Evolutionary conservation across 2,888 invertebrate genomes (phyloP).

Genomic region (Coenonympha glycerion): DNA sequence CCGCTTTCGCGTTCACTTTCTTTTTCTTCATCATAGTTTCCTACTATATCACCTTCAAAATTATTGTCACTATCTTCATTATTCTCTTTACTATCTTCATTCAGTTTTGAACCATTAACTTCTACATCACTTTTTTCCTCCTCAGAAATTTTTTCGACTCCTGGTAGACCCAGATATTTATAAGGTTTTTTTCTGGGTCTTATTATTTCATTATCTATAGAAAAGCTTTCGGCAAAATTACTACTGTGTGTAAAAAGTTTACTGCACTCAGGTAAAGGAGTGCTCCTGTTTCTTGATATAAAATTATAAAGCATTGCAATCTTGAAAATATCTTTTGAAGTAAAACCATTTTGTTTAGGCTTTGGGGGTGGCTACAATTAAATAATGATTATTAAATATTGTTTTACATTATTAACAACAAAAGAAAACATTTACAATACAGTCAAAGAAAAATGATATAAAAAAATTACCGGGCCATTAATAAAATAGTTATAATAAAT

Average conservation of each 20-base stretch:
- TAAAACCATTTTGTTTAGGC: constrained; percentile 31
- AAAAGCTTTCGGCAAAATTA: no score
- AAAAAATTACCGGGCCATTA: background rate
- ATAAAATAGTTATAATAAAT: background rate
- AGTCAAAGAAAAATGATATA: no score
- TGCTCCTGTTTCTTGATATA: constrained; percentile 34
- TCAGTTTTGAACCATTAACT: background rate
- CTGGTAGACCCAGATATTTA: constrained; percentile 28
- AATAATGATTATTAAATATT: background rate
- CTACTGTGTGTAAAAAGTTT: constrained; percentile 42
- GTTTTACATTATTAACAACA: no score
- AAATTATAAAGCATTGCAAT: constrained; percentile 51
- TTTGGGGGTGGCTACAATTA: constrained; percentile 5
- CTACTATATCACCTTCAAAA: no score
- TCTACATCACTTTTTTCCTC: background rate
- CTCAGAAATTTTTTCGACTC: background rate
- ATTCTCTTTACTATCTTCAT: background rate
- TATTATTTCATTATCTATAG: no score
- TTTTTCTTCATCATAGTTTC: no score
- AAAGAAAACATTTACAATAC: no score
- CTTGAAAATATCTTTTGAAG: constrained; percentile 44
- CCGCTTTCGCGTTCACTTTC: background rate
- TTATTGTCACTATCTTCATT: no score
- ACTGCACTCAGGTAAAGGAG: constrained; percentile 36
- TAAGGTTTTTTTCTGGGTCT: constrained; percentile 39